Evolutionary conservation across 2,888 invertebrate genomes (phyloP).

Genomic region (Cistogaster globosa): DNA sequence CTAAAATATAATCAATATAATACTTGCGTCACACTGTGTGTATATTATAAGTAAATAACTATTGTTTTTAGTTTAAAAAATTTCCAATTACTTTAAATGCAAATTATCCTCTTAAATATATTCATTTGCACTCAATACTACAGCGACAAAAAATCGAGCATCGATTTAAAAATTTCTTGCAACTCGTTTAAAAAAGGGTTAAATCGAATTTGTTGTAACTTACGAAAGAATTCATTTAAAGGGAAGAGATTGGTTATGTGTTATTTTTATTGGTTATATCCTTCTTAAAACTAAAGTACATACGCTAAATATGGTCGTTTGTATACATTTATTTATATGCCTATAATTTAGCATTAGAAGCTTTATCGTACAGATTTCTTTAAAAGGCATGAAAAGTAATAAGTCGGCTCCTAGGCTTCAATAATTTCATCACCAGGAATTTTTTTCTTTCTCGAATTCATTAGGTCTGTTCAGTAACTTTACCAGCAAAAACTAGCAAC

Average conservation of each 20-base stretch:
- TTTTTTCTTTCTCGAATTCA: too few relatives aligned
- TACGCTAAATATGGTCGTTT: too few relatives aligned
- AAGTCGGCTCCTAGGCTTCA: too few relatives aligned
- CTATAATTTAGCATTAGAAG: too few relatives aligned
- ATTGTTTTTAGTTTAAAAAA: slow-evolving; percentile 49
- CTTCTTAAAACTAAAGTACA: too few relatives aligned
- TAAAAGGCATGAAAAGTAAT: too few relatives aligned
- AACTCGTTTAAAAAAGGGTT: neutral
- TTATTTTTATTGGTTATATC: too few relatives aligned
- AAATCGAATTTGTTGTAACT: slow-evolving; percentile 10
- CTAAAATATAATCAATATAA: slow-evolving; percentile 17
- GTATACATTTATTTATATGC: too few relatives aligned
- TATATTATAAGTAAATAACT: neutral
- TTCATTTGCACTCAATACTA: slow-evolving; percentile 48
- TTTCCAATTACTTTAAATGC: slow-evolving; percentile 64
- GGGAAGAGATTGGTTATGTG: neutral
- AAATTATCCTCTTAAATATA: slow-evolving; percentile 53
- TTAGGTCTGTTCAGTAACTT: too few relatives aligned
- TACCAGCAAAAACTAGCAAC: too few relatives aligned
- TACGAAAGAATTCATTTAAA: slow-evolving; percentile 3
- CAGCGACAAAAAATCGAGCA: neutral
- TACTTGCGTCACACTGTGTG: neutral
- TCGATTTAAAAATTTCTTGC: neutral
- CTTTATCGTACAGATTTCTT: too few relatives aligned
- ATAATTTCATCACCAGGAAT: too few relatives aligned